Base-by-base conservation (phyloP, 53 echinoderm and acorn worm species). In the Patiria pectinifera region DNA sequence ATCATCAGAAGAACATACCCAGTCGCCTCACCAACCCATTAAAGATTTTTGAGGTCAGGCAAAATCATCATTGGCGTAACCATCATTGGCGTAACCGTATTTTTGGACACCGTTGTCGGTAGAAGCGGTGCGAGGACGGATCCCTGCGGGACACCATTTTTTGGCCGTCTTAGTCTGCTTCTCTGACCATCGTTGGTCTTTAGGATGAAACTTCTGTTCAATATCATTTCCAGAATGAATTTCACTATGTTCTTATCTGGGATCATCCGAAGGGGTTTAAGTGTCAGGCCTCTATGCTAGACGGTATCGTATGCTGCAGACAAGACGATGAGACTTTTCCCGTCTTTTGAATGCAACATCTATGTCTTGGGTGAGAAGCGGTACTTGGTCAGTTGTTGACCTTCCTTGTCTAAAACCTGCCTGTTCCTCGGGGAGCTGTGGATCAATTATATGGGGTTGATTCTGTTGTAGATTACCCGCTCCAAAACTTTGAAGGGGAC, bases 181-280 rank as follows among this genome's bases (percentile, higher is more conserved):
- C 15, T 9, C 15, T 70, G 70, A 4, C 70, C 18, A 16, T 70
- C 70, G 18, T 16, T 70, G 70, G 70, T 70, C 11, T 19, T 9
- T 3, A 70, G 70, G 70, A 16, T 19, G 70, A 70, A 70, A 16
- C 70, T 70, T 3, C 70, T 11, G 11, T 59, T 59, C 6, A 16
- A 48, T 4, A 80, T 6, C 26, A 80, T 25, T 18, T 80, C 80
- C 80, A 80, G 47, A 48, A 80, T 80, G 80, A 80, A 80, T 3
- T 18, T 2, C n/a, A n/a, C n/a, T n/a, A n/a, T 80, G 49, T 47
- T 48, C 14, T 80, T 47, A 14, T 18, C 26, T 25, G 43, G 47
- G 49, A 80, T 48, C 48, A 48, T 46, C 49, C 18, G 48, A 7
- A n/a, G n/a, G n/a, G n/a, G n/a, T n/a, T n/a, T n/a, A n/a, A n/a